These are phyloP conservation scores for Nothura maculosa DNA, from an alignment of 2,797 vertebrate species.

Conservation along the genomic window DNA sequence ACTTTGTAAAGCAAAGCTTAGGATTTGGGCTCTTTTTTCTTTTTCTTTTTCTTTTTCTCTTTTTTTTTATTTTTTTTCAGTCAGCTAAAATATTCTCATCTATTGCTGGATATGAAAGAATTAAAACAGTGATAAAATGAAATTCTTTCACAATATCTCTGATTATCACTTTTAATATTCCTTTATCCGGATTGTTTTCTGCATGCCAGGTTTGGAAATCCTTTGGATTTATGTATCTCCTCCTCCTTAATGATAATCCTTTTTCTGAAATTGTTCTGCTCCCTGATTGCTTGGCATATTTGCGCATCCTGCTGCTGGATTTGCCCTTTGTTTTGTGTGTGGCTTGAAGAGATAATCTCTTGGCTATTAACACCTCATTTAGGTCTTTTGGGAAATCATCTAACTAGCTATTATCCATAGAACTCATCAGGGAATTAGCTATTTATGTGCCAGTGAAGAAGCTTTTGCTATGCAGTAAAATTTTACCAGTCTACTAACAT, in stretches of 20 bases:
- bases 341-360: conserved; percentile 15
- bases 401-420: conserved; percentile 10
- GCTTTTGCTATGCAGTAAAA: background rate
- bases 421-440: conserved; percentile 21
- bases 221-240: background rate
- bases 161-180: conserved; percentile 20
- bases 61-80: too few relatives aligned
- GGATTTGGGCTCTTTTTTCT: background rate
- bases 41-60: too few relatives aligned
- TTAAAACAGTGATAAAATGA: background rate
- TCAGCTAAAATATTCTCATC: background rate
- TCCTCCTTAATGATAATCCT: background rate
- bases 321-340: conserved; percentile 44
- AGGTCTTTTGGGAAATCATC: background rate
- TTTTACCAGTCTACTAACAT: background rate
- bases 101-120: background rate
- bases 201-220: background rate
- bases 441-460: conserved; percentile 2
- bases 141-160: conserved; percentile 26
- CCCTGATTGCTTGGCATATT: background rate
- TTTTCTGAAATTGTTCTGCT: background rate
- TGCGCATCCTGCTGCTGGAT: background rate
- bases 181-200: conserved; percentile 9
- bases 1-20: rapidly evolving
- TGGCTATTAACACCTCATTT: conserved; percentile 29